A percentile compares a stretch with the other conserved stretches of the same genome.
Evolutionary conservation across 1,140 invertebrate species (phyloP).

Genomic region (Teleopsis dalmanni): DNA sequence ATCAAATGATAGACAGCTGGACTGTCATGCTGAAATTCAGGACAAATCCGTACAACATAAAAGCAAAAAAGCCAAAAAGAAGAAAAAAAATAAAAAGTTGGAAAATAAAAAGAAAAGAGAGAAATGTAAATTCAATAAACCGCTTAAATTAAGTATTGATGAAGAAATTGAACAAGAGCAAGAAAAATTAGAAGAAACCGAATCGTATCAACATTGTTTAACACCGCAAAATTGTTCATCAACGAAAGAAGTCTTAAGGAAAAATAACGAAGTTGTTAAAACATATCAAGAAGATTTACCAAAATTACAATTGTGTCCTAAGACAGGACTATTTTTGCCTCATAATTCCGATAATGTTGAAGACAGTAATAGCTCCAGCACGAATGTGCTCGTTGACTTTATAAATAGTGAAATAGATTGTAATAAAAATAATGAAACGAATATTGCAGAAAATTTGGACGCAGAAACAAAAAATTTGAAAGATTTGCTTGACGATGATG

Average conservation of each 20-base stretch:
- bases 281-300: constrained; percentile 2
- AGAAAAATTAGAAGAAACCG: neutral
- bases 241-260: too few relatives aligned
- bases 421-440: neutral
- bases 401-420: neutral
- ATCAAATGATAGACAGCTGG: too few relatives aligned
- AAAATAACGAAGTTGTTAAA: too few relatives aligned
- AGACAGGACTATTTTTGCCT: constrained; percentile 34
- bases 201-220: constrained; percentile 10
- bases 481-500: constrained; percentile 40
- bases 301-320: constrained; percentile 36
- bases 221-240: too few relatives aligned
- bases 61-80: constrained; percentile 1
- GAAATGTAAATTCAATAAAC: neutral
- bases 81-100: neutral
- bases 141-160: neutral
- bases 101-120: neutral
- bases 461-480: constrained; percentile 38
- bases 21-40: too few relatives aligned
- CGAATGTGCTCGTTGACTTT: neutral
- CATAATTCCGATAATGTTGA: constrained; percentile 4
- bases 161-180: neutral
- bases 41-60: neutral
- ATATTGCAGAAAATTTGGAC: constrained; percentile 17
- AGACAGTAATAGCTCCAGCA: neutral